Conservation (phyloP, 2,888 invertebrate genomes). For the Drosophila borborema region DNA sequence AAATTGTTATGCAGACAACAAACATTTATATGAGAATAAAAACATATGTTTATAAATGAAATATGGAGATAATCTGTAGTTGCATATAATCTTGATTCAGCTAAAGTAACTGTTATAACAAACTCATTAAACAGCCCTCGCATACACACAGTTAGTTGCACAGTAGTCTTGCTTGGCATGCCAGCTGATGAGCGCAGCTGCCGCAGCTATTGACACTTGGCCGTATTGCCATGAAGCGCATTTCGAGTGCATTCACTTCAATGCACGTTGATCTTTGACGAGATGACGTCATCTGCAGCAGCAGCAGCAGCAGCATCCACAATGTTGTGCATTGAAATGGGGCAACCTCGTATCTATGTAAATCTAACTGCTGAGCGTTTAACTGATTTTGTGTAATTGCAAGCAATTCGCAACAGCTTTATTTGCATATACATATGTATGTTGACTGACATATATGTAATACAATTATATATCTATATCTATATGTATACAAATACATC, state of each 20-base stretch:
- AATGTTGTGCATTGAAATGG: slow-evolving; percentile 40
- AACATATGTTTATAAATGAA: too few species aligned
- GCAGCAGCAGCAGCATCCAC: slow-evolving; percentile 7
- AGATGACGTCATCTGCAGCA: slow-evolving; percentile 25
- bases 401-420: slow-evolving; percentile 32
- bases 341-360: slow-evolving; percentile 33
- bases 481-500: background rate
- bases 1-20: too few species aligned
- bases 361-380: background rate
- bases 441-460: slow-evolving; percentile 2
- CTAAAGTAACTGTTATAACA: background rate
- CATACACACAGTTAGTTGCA: slow-evolving; percentile 4
- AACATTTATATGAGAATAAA: too few species aligned
- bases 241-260: slow-evolving; percentile 59
- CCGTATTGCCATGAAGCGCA: slow-evolving; percentile 60
- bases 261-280: slow-evolving; percentile 59
- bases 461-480: background rate
- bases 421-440: slow-evolving; percentile 18
- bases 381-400: slow-evolving; percentile 38
- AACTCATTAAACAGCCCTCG: slow-evolving; percentile 22
- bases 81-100: background rate
- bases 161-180: slow-evolving; percentile 49
- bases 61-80: background rate
- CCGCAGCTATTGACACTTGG: slow-evolving; percentile 68
- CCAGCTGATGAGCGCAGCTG: slow-evolving; percentile 47